These are phyloP conservation scores for Drosophila bocqueti DNA, from an alignment of 1,140 invertebrate species.

Conservation along the genomic window DNA sequence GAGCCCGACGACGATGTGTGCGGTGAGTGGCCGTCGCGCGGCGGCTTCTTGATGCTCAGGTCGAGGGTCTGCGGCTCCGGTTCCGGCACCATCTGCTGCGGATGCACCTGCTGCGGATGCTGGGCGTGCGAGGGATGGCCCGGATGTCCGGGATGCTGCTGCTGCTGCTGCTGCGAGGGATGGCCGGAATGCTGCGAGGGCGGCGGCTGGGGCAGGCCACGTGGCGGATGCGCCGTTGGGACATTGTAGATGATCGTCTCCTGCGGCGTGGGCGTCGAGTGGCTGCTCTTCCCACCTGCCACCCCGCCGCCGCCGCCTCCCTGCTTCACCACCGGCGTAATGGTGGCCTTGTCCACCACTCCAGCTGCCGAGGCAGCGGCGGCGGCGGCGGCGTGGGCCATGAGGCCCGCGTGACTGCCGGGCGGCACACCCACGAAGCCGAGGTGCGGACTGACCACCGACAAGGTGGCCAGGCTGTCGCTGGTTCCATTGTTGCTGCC, in stretches of 20 bases:
- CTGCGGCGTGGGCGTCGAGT: slow-evolving; percentile 72
- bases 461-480: slow-evolving; percentile 88
- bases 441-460: slow-evolving; percentile 87
- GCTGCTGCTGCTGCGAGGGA: slow-evolving; percentile 9
- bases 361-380: background rate
- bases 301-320: slow-evolving; percentile 85
- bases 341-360: slow-evolving; percentile 76
- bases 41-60: slow-evolving; percentile 92
- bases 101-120: slow-evolving; percentile 16
- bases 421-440: slow-evolving; percentile 59
- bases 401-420: slow-evolving; percentile 60
- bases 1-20: slow-evolving; percentile 77
- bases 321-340: slow-evolving; percentile 85
- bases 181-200: slow-evolving; percentile 14
- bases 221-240: slow-evolving; percentile 31
- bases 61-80: slow-evolving; percentile 90
- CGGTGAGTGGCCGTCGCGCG: slow-evolving; percentile 86
- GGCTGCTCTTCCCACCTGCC: slow-evolving; percentile 67
- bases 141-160: slow-evolving; percentile 3
- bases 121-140: slow-evolving; percentile 14
- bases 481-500: slow-evolving; percentile 54
- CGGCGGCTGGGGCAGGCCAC: slow-evolving; percentile 21
- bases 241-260: slow-evolving; percentile 86
- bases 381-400: slow-evolving; percentile 63
- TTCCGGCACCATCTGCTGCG: slow-evolving; percentile 56